Percentiles rank a stretch among this genome's conserved stretches.
Evolutionary conservation across 2,888 invertebrate genomes (phyloP).

Genomic region (Lymantria dispar): DNA sequence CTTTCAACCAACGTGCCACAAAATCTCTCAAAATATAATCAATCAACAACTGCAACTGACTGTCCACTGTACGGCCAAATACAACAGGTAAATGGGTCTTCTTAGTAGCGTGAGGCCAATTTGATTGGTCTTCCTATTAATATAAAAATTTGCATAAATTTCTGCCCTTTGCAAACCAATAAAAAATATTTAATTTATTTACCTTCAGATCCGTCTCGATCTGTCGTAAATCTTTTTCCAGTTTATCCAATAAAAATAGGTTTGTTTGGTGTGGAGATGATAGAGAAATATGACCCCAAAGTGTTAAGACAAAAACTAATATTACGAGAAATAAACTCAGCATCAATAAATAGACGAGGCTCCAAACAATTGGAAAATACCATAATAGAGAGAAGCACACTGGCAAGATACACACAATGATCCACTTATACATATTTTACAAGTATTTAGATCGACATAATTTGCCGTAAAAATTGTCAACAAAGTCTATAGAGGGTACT

Average conservation of each 20-base stretch:
- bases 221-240: slow-evolving; percentile 83
- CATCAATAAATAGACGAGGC: slow-evolving; percentile 51
- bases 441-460: slow-evolving; percentile 9
- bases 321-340: slow-evolving; percentile 52
- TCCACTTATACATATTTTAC: slow-evolving; percentile 57
- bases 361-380: slow-evolving; percentile 60
- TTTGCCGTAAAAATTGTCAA: no score
- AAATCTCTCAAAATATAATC: slow-evolving; percentile 91
- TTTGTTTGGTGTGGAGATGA: slow-evolving; percentile 86
- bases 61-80: slow-evolving; percentile 92
- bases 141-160: neutral
- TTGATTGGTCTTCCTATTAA: slow-evolving; percentile 65
- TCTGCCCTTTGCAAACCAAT: neutral
- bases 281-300: slow-evolving; percentile 85
- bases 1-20: slow-evolving; percentile 88
- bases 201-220: slow-evolving; percentile 85
- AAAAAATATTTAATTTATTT: slow-evolving; percentile 8
- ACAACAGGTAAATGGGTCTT: slow-evolving; percentile 87
- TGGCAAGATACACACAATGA: slow-evolving; percentile 46
- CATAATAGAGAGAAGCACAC: slow-evolving; percentile 53
- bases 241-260: slow-evolving; percentile 80
- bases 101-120: slow-evolving; percentile 61
- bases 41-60: slow-evolving; percentile 90
- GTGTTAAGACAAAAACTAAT: slow-evolving; percentile 59
- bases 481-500: no score